Evolutionary conservation across 2,888 invertebrate genomes (phyloP), one percentile per base, ranked within the genome.

Genomic region (Diarsia mendica): DNA sequence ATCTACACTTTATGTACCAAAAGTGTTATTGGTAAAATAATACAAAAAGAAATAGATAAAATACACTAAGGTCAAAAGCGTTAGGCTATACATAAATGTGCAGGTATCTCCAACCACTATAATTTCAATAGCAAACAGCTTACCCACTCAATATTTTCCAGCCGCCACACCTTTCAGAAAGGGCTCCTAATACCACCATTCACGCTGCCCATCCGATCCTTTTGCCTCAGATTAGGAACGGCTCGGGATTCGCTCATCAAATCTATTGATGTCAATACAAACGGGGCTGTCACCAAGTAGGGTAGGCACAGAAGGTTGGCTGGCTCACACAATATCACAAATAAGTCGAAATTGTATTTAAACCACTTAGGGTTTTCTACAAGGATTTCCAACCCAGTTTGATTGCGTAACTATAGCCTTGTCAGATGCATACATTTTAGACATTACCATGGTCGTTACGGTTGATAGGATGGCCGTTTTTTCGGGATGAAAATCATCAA

Each of bases 221-320:
- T 67, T 72, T 68, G 49, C n/a, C 51, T 33, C 49, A 73, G 81
- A 84, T 83, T 80, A 84, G 23, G 61, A 67, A 67, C 71, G 64
- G 84, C 53, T 71, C 58, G 51, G 72, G 77, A 65, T 71, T 58
- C 48, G 55, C 53, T 55, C 67, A 70, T 69, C 53, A 70, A 82
- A 84, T 76, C 72, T 84, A 80, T 82, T 67, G 67, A 48, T 76
- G 18, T 72, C 80, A 76, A 79, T 73, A 76, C 49, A 51, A 8
- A 28, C 39, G 18, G 49, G 3, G 15, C 39, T 39, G 13, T 0
- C 28, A 23, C 23, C 1, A 20, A 20, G 6, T 9, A 33, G 49
- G 20, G 6, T 20, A 44, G n/a, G 6, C 15, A 9, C 63, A 70
- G 70, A 64, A 78, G 55, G 69, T 61, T 20, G 1, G 11, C 1